These are phyloP conservation scores for Oedothorax gibbosus DNA, from an alignment of 1,140 invertebrate species.

Conservation along the genomic window DNA sequence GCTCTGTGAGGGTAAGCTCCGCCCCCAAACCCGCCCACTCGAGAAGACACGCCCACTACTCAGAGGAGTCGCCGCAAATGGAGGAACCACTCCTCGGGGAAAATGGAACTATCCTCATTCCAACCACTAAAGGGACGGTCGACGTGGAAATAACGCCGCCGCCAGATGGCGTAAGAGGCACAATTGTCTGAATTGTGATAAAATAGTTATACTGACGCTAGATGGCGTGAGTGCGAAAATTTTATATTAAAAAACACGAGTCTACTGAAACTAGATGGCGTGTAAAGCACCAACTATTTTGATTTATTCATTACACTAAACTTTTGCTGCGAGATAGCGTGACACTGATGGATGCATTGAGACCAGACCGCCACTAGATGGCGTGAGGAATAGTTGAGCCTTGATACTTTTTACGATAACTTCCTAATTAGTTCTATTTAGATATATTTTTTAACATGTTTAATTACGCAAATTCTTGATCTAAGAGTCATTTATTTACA, in stretches of 20 bases:
- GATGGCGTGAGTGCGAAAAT: background rate
- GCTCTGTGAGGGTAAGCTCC: conserved; percentile 51
- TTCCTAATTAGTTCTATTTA: background rate
- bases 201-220: background rate
- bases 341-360: background rate
- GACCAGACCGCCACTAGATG: background rate
- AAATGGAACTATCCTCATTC: conserved; percentile 51
- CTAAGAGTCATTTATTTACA: no score
- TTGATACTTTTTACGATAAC: background rate
- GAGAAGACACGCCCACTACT: background rate
- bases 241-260: background rate
- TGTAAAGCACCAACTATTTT: background rate
- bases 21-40: conserved; percentile 1
- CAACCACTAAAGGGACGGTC: conserved; percentile 25
- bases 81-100: conserved; percentile 10
- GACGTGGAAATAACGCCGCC: conserved; percentile 54
- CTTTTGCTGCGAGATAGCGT: background rate
- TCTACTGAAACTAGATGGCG: background rate
- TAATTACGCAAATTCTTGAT: no score
- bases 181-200: conserved; percentile 36
- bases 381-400: background rate
- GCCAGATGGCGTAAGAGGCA: conserved; percentile 11
- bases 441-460: no score
- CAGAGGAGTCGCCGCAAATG: background rate
- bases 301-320: background rate